Evolutionary conservation across 1,140 invertebrate species (phyloP), one percentile per base, ranked within the genome.

Genomic region (Uloborus diversus): DNA sequence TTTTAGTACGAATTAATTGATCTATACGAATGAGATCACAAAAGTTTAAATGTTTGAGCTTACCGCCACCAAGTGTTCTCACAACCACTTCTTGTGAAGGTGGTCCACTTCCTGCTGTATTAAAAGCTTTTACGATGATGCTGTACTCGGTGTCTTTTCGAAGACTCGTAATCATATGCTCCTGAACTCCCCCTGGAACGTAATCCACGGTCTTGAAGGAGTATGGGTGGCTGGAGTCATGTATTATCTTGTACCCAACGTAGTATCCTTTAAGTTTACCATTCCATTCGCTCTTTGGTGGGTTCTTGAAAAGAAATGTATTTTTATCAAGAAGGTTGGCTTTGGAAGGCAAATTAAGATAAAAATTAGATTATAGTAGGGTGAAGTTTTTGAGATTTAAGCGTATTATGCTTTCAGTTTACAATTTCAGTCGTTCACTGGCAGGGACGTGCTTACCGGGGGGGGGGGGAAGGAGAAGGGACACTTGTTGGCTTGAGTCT

Each of bases 261-360:
- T 87, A 86, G 85, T 95, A 96, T 79, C 94, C 94, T 82, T 93
- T 90, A 83, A 97, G 94, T 88, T 96, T 94, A 28, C 95, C 95
- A 84, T 97, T 97, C 95, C 95, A 97, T 84, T 95, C 92, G 81
- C 94, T 92, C 56, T 92, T 91, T 82, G 91, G 89, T 79, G 95
- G 95, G 83, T 94, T 93, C 87, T 83, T 23, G 0, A 80, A 75
- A 59, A 23, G n/a, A 17, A 20, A 4, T 17, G 47, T 23, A 57
- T 25, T n/a, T 57, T 14, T n/a, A 25, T 17, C 17, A 47, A 9
- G 37, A 17, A 9, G 9, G 9, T 47, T 47, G 9, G 17, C 17
- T 47, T 47, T 9, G 37, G 37, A 17, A 47, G n/a, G n/a, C n/a
- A n/a, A n/a, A n/a, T n/a, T n/a, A n/a, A n/a, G n/a, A n/a, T n/a